A percentile compares a stretch with the other conserved stretches of the same genome.
These are phyloP conservation scores for Drosophila percnosoma DNA, from an alignment of 2,888 invertebrate genomes.

Conservation along the genomic window DNA sequence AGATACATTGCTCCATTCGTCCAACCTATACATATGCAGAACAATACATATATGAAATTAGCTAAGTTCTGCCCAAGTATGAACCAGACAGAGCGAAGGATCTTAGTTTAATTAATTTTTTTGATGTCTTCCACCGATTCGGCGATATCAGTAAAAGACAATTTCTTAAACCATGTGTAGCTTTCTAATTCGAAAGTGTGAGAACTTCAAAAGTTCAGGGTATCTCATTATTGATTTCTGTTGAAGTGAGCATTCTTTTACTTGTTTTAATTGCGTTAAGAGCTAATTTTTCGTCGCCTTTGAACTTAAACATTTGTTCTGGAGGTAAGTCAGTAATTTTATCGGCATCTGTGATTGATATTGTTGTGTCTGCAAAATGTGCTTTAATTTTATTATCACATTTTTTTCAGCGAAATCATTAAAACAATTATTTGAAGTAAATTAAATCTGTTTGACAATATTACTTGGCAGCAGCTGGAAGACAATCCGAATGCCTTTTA, in stretches of 20 bases:
- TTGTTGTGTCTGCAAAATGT: background rate
- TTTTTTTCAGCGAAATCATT: background rate
- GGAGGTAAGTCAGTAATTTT: background rate
- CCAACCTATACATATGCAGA: background rate
- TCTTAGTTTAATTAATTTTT: background rate
- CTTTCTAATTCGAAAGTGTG: background rate
- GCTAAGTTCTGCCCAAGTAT: background rate
- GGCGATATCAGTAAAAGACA: accelerated
- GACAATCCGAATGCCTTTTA: background rate
- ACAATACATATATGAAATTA: background rate
- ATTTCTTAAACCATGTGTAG: background rate
- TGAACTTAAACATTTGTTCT: background rate
- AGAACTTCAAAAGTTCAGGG: background rate
- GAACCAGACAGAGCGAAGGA: background rate
- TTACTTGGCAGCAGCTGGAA: background rate
- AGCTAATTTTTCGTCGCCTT: background rate
- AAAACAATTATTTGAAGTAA: background rate
- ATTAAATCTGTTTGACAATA: background rate
- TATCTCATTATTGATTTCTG: background rate
- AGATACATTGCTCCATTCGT: background rate
- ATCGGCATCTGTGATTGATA: background rate
- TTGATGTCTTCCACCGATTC: background rate
- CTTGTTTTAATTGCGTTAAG: background rate
- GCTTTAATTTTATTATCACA: background rate
- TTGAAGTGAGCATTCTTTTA: background rate